phyloP scores from a whole-genome alignment of 2,113 vertebrate species.

The Gasterosteus nipponicus region DNA sequence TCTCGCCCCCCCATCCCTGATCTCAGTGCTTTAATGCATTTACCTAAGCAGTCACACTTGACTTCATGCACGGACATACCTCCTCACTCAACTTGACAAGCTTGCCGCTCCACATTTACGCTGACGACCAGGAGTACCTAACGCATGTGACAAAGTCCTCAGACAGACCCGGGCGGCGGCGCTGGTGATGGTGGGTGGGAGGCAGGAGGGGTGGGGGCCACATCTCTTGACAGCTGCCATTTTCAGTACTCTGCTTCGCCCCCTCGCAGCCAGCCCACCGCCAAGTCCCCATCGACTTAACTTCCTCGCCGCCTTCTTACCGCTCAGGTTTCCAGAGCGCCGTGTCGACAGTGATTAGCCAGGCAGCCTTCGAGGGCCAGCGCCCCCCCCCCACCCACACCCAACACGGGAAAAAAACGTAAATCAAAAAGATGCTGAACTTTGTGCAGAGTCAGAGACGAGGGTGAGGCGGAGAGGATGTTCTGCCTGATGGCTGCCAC shows the following conservation, averaged over 20 bases:
- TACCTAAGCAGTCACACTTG: conserved; percentile 74
- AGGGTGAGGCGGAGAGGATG: conserved; percentile 27
- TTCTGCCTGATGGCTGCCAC: conserved; percentile 4
- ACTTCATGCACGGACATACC: conserved; percentile 66
- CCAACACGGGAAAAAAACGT: neutral
- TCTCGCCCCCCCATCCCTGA: neutral
- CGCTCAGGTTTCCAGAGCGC: conserved; percentile 53
- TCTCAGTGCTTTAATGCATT: conserved; percentile 66
- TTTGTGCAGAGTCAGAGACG: conserved; percentile 8
- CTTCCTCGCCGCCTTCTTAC: conserved; percentile 60
- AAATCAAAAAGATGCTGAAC: conserved; percentile 34
- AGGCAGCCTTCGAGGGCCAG: conserved; percentile 18
- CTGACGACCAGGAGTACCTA: conserved; percentile 66
- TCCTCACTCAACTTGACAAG: conserved; percentile 81
- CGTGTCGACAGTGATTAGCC: conserved; percentile 62
- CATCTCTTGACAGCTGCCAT: conserved; percentile 82
- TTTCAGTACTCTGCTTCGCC: conserved; percentile 63
- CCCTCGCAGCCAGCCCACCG: conserved; percentile 50
- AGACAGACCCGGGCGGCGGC: conserved; percentile 47
- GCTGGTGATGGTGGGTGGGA: neutral
- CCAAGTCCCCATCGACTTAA: conserved; percentile 61
- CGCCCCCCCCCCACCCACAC: neutral
- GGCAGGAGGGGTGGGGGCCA: conserved; percentile 42
- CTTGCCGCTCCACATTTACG: conserved; percentile 74
- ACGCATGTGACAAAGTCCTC: conserved; percentile 78